Percentiles rank a stretch among this genome's conserved stretches.
These are phyloP conservation scores for Macrobrachium nipponense DNA, from an alignment of 1,140 invertebrate species.

Conservation along the genomic window DNA sequence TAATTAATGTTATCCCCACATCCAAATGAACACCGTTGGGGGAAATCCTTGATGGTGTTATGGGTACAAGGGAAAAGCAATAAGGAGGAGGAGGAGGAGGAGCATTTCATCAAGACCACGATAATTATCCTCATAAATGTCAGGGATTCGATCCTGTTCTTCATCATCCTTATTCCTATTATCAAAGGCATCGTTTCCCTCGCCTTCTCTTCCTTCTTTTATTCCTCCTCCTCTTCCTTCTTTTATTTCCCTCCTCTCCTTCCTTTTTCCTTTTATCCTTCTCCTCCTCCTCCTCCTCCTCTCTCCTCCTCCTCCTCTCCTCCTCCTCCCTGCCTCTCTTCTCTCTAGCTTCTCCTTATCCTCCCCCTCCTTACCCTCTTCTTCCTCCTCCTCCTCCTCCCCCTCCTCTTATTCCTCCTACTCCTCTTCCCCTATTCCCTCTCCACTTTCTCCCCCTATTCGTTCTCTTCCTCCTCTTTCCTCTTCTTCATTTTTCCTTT, in stretches of 20 bases:
- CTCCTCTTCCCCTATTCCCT: too few relatives aligned
- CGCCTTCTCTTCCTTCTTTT: not conserved
- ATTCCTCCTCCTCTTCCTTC: not conserved
- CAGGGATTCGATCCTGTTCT: not conserved
- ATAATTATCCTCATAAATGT: too few relatives aligned
- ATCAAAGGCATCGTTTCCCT: not conserved
- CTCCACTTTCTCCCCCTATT: not conserved
- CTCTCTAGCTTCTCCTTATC: too few relatives aligned
- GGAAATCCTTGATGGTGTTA: too few relatives aligned
- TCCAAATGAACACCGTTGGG: too few relatives aligned
- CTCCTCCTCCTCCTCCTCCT: not conserved
- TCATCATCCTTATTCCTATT: conserved; percentile 1
- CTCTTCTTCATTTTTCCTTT: not conserved
- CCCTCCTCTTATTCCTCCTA: too few relatives aligned
- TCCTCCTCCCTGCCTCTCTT: too few relatives aligned
- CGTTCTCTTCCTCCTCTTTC: not conserved
- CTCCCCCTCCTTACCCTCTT: too few relatives aligned
- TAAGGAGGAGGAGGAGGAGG: not conserved
- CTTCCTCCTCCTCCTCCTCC: too few relatives aligned
- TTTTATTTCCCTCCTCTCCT: not conserved
- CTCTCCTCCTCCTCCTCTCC: not conserved
- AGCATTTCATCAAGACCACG: too few relatives aligned
- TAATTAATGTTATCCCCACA: too few relatives aligned
- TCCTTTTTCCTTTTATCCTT: not conserved
- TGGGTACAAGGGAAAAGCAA: not conserved